Conservation (phyloP, 2,797 vertebrate species). For the Loris lydekkerianus region DNA sequence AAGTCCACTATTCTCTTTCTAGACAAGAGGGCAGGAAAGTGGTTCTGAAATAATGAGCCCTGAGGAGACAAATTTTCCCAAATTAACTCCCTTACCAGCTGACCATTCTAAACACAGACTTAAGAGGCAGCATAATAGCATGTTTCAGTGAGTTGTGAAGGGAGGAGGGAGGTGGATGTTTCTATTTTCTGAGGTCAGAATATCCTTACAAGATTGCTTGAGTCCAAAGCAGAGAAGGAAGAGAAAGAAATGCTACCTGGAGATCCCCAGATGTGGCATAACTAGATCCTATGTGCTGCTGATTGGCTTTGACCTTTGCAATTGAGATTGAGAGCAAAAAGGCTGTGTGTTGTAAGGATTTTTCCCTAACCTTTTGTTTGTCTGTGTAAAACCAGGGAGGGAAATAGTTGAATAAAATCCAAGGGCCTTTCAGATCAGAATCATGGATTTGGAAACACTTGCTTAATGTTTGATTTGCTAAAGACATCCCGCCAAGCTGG, state of each 20-base stretch:
- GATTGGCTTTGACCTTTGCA: background rate
- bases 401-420: constrained; percentile 61
- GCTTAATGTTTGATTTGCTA: background rate
- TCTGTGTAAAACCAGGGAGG: constrained; percentile 55
- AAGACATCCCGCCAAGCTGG: background rate
- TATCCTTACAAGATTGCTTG: background rate
- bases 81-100: constrained; percentile 47
- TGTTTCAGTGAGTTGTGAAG: constrained; percentile 28
- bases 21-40: background rate
- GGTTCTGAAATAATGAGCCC: background rate
- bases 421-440: background rate
- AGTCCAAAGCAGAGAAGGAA: background rate
- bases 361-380: constrained; percentile 46
- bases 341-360: background rate
- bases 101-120: constrained; percentile 44
- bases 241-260: background rate
- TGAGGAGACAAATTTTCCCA: constrained; percentile 18
- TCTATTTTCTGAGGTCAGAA: constrained; percentile 14
- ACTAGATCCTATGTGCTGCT: background rate
- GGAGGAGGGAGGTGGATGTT: background rate
- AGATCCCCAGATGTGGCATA: background rate
- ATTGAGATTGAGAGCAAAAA: background rate
- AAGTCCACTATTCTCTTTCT: background rate
- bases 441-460: background rate
- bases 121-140: constrained; percentile 1